phyloP scores from a whole-genome alignment of 2,888 invertebrate species.

The Drosophila vallismaia region DNA sequence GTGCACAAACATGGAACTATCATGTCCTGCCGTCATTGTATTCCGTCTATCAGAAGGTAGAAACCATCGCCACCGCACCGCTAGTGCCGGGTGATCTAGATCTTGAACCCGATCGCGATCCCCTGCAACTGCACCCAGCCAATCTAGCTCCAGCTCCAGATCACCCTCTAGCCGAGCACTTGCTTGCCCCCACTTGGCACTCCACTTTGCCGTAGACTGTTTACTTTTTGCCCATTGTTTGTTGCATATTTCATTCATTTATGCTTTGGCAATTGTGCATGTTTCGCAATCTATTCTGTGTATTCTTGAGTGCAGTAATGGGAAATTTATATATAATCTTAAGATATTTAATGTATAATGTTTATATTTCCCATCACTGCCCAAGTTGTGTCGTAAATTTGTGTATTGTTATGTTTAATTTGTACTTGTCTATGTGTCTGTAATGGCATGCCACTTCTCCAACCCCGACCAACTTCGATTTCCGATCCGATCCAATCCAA shows the following conservation, averaged over 20 bases:
- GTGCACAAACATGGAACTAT: constrained; percentile 89
- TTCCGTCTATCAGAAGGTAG: constrained; percentile 93
- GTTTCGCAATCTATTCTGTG: constrained; percentile 16
- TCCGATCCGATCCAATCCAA: constrained; percentile 18
- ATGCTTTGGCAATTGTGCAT: constrained; percentile 38
- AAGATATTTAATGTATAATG: background rate
- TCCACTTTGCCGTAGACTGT: constrained; percentile 11
- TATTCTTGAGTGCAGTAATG: constrained; percentile 6
- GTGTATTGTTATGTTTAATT: constrained; percentile 37
- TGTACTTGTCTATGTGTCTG: constrained; percentile 36
- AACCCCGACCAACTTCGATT: constrained; percentile 6
- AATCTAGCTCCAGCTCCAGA: background rate
- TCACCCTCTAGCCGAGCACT: constrained; percentile 18
- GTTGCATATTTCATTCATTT: constrained; percentile 23
- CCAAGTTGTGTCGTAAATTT: constrained; percentile 23
- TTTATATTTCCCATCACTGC: constrained; percentile 11
- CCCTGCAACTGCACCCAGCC: constrained; percentile 6
- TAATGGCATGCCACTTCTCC: constrained; percentile 49
- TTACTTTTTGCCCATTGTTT: constrained; percentile 20
- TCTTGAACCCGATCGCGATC: background rate
- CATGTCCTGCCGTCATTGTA: constrained; percentile 93
- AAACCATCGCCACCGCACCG: constrained; percentile 34
- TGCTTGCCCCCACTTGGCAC: constrained; percentile 4
- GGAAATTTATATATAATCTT: background rate
- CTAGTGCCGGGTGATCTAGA: constrained; percentile 7